Percentiles rank a stretch among this genome's conserved stretches.
Conservation (phyloP, 2,888 invertebrate genomes). For the Subacronicta megacephala region DNA sequence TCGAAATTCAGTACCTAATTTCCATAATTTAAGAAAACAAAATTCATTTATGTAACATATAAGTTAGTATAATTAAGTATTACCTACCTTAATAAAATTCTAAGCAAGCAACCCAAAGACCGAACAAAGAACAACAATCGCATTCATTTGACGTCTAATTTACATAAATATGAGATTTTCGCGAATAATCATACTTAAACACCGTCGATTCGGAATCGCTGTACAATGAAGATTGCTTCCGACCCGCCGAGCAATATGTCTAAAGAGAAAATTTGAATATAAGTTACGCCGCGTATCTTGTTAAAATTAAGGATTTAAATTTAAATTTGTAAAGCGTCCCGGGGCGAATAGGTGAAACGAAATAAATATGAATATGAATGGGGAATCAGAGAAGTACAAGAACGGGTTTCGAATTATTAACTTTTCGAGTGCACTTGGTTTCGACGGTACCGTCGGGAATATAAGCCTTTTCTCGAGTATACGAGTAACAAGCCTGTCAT, state of each 20-base stretch:
- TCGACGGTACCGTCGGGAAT: conserved; percentile 71
- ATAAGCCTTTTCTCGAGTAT: conserved; percentile 65
- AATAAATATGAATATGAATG: conserved; percentile 90
- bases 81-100: conserved; percentile 39
- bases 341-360: conserved; percentile 86
- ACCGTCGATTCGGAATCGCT: conserved; percentile 78
- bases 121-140: conserved; percentile 77
- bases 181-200: conserved; percentile 80
- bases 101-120: conserved; percentile 48
- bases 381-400: conserved; percentile 83
- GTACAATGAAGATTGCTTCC: conserved; percentile 83
- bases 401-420: conserved; percentile 87
- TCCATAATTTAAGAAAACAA: background rate
- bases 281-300: conserved; percentile 80
- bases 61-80: conserved; percentile 8
- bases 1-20: no score
- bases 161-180: conserved; percentile 86
- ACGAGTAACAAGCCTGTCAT: conserved; percentile 78
- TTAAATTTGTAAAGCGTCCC: conserved; percentile 79
- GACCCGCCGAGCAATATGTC: conserved; percentile 76
- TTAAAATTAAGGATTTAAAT: conserved; percentile 86
- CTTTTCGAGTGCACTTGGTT: conserved; percentile 81
- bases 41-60: background rate
- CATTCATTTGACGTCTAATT: conserved; percentile 78
- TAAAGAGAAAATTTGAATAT: conserved; percentile 56